Conservation (phyloP, 2,113 vertebrate genomes). For the Boulengeromyrus knoepffleri region DNA sequence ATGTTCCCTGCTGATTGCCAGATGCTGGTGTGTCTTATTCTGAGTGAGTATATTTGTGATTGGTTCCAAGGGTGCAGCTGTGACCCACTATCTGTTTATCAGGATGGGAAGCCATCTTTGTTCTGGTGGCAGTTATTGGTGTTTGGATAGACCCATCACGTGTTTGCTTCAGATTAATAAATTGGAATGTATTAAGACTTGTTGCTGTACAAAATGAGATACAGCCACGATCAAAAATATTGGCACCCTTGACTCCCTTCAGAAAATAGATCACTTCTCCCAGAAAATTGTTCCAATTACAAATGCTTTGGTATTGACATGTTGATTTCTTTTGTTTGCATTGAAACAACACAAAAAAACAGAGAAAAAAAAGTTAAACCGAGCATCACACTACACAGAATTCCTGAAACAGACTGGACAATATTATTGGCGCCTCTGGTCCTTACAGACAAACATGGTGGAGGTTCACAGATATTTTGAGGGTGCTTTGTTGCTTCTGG, state of each 20-base stretch:
- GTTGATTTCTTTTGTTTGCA: not conserved
- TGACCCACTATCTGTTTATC: conserved; percentile 13
- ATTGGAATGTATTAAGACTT: not conserved
- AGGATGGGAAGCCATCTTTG: conserved; percentile 13
- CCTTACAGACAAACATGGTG: not conserved
- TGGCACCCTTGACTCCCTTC: not conserved
- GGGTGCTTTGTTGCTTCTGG: not conserved
- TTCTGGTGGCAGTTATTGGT: not conserved
- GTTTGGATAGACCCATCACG: not conserved
- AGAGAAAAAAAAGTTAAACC: not conserved
- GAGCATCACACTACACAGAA: not conserved
- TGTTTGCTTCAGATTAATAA: not conserved
- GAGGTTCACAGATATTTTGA: not conserved
- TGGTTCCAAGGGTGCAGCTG: conserved; percentile 22
- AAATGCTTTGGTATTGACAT: not conserved
- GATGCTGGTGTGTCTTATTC: not conserved
- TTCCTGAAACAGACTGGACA: not conserved
- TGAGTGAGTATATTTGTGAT: conserved; percentile 1
- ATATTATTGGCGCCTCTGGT: not conserved
- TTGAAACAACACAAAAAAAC: not conserved
- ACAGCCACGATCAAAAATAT: not conserved
- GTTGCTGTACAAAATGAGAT: not conserved
- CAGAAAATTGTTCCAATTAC: not conserved
- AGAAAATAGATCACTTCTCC: not conserved
- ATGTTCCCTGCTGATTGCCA: not conserved